Evolutionary conservation across 2,797 vertebrate species (phyloP), one percentile per base, ranked within the genome.

Genomic region (Sternarchorhynchus goeldii): DNA sequence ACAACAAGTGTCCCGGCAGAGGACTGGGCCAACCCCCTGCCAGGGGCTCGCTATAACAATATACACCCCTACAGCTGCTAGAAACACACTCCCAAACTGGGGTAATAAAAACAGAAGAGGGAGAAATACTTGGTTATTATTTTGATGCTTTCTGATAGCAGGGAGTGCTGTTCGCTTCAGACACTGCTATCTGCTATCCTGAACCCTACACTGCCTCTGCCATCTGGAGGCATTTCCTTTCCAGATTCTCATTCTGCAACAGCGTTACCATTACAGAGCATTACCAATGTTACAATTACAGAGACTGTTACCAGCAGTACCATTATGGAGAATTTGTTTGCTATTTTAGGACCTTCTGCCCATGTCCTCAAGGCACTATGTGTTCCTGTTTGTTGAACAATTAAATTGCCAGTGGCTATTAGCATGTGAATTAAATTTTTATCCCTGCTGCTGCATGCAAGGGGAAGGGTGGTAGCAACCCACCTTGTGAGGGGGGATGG

Each of bases 311-410:
- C 41, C 10, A 45, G 10, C 10, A 12, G 12, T 14, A 50, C 45
- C 8, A 50, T 50, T 50, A 50, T 10, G 14, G 45, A 50, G 45
- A 25, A 1, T 25, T 25, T 25, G 17, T 17, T 10, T 63, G 17
- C 45, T 72, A 78, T 73, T 81, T 78, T 75, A 39, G 20, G 63
- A 56, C 36, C 18, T n/a, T 64, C 21, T 36, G 60, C 67, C 60
- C 36, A 63, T 10, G 53, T 55, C 56, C 82, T 58, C 8, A 16
- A 77, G 79, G 82, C 17, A 1, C 53, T 77, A 55, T 34, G 58
- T 75, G 68, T 71, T 60, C 59, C 67, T 64, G 68, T 81, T 79
- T 65, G 73, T 39, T 34, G 53, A 66, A 79, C 62, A 70, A 73
- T 69, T 36, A 69, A 78, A 69, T 68, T 62, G 76, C 12, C 56